Evolutionary conservation across 2,113 vertebrate genomes (phyloP), one percentile per base, ranked within the genome.

Genomic region (Propithecus coquereli): DNA sequence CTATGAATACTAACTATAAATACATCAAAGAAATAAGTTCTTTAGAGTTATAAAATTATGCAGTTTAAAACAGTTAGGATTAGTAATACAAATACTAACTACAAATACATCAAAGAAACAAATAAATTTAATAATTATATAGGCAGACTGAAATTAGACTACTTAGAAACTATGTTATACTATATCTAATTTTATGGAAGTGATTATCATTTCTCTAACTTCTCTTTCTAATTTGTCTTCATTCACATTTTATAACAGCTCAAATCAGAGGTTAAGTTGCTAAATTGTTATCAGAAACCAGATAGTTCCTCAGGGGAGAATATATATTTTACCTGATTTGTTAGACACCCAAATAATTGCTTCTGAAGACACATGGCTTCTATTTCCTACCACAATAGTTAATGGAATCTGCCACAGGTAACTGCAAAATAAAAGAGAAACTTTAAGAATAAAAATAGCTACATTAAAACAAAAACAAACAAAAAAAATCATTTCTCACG

Each of bases 301-400:
- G 98, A 98, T 96, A 95, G 97, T 98, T 96, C 94, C 97, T 97
- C 91, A 8, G 97, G 96, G 88, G 91, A 98, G 97, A 98, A 98
- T 97, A 98, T 98, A 96, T 98, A 76, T 98, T 98, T 99, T 99
- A 99, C 99, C 99, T 99, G 99, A 99, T 98, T 98, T 99, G 98
- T 99, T 99, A 98, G 99, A 99, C 98, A 99, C 99, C 99, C 99
- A 99, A 98, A 99, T 99, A 98, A 99, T 99, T 97, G 98, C 98
- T 98, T 99, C 99, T 96, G 98, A 97, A 97, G 99, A 99, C 96
- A 99, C 98, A 92, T 98, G 97, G 97, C 99, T 99, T 91, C 98
- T 98, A 98, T 99, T 99, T 99, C 99, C 99, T 97, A 99, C 98
- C 68, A 99, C 99, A 94, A 99, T 99, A 70, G 99, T 99, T 98